A percentile compares a stretch with the other conserved stretches of the same genome.
Evolutionary conservation across 2,888 invertebrate genomes (phyloP).

Genomic region (Chloromyia formosa): DNA sequence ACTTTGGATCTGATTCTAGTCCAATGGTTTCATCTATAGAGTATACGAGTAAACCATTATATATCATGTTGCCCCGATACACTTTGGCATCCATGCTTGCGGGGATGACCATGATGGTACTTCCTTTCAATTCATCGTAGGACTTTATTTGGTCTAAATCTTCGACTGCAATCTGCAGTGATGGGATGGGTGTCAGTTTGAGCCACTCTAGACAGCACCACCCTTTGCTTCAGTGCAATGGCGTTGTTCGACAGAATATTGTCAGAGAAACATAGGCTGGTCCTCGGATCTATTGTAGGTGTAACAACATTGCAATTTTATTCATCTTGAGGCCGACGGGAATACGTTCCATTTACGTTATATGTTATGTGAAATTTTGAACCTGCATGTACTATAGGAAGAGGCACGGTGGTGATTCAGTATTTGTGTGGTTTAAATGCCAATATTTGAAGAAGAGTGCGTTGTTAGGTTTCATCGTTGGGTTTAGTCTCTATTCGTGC

Average conservation of each 20-base stretch:
- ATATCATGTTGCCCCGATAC: not conserved
- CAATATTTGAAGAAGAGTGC: too few relatives aligned
- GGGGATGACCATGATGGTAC: constrained; percentile 8
- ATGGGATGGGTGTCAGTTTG: too few relatives aligned
- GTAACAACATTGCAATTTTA: constrained; percentile 39
- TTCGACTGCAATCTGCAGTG: constrained; percentile 42
- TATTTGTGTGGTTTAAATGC: too few relatives aligned
- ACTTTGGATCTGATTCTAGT: not conserved
- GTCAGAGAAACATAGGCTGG: not conserved
- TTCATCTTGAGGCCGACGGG: constrained; percentile 7
- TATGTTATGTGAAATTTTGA: not conserved
- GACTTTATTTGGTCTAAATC: constrained; percentile 44
- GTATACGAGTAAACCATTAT: too few relatives aligned
- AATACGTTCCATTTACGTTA: not conserved
- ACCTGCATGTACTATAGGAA: too few relatives aligned
- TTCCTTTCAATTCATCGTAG: constrained; percentile 38
- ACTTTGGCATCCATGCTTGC: not conserved
- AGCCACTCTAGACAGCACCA: not conserved
- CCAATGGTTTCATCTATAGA: not conserved
- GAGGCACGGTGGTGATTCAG: too few relatives aligned
- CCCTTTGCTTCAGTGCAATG: too few relatives aligned
- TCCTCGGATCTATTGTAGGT: constrained; percentile 21
- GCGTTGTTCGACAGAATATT: not conserved
- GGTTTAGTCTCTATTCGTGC: too few relatives aligned
- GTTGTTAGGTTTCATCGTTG: too few relatives aligned